Base-by-base conservation (phyloP, 2,113 vertebrate genomes). In the Micromys minutus region DNA sequence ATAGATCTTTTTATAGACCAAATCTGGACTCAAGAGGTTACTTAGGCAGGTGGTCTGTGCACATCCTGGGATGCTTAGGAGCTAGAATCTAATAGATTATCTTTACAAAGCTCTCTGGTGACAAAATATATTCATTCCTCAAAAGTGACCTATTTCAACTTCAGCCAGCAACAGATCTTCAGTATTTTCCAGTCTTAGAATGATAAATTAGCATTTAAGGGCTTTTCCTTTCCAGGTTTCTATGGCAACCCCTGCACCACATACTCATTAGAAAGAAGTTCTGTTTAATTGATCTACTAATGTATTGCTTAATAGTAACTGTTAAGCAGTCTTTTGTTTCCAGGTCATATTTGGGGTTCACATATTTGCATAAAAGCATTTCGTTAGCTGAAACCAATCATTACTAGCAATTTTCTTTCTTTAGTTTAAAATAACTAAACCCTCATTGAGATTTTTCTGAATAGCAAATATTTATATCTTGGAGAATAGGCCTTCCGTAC, bases 261-360 rank as follows among this genome's bases (percentile, higher is more conserved):
- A 98, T 99, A 96, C 91, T 98, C 95, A 91, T 97, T 96, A 99
- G 98, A 99, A 99, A 99, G 98, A 98, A 99, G 97, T 99, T 99
- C 99, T 99, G 97, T 99, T 99, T 99, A 99, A 99, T 99, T 99
- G 99, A 99, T 99, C 99, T 99, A 99, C 99, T 99, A 99, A 99
- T 99, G 99, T 99, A 99, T 99, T 98, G 99, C 99, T 99, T 99
- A 99, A 99, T 99, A 99, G 99, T 99, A 99, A 99, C 98, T 99
- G 99, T 99, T 99, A 99, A 99, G 99, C 99, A 99, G 98, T 99
- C 99, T 99, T 99, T 99, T 99, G 99, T 99, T 99, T 99, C 99
- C 99, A 99, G 99, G 99, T 99, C 99, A 99, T 99, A 99, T 99
- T 99, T 99, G 99, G 96, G 98, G 99, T 98, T 99, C 98, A 98